These are phyloP conservation scores for Narcine bancroftii DNA, from an alignment of 2,113 vertebrate species.

Conservation along the genomic window DNA sequence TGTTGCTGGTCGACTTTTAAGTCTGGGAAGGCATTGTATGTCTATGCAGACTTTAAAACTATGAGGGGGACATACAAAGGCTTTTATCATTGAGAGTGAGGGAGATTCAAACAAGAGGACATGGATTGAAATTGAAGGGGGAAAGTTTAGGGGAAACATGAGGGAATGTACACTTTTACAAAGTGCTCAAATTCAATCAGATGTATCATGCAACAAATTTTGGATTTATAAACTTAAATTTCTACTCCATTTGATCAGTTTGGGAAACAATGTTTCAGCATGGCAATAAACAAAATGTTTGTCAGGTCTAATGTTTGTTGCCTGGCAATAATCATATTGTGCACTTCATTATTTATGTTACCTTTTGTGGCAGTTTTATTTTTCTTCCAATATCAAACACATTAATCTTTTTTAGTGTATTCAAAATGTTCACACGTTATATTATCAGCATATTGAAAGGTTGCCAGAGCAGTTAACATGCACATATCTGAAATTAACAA, in stretches of 20 bases:
- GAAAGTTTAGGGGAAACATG: too few relatives aligned
- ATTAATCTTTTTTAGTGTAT: neutral
- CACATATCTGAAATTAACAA: constrained; percentile 14
- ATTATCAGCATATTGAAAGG: neutral
- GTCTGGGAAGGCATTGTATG: neutral
- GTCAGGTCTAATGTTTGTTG: neutral
- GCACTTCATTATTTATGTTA: neutral
- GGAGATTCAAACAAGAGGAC: too few relatives aligned
- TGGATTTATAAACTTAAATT: neutral
- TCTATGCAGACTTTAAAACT: too few relatives aligned
- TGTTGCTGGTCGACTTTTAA: neutral
- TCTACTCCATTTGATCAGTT: neutral
- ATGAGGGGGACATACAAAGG: too few relatives aligned
- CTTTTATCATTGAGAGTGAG: too few relatives aligned
- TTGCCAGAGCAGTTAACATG: neutral
- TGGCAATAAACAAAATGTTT: neutral
- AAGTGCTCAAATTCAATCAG: too few relatives aligned
- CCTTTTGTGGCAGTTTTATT: neutral
- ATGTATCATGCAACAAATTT: neutral
- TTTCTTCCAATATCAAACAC: neutral
- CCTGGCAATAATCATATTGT: neutral
- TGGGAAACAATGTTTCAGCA: neutral
- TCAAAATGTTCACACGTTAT: neutral
- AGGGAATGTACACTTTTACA: too few relatives aligned
- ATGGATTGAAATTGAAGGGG: too few relatives aligned